Evolutionary conservation across 2,113 vertebrate genomes (phyloP).

Genomic region (Regulus satrapa): DNA sequence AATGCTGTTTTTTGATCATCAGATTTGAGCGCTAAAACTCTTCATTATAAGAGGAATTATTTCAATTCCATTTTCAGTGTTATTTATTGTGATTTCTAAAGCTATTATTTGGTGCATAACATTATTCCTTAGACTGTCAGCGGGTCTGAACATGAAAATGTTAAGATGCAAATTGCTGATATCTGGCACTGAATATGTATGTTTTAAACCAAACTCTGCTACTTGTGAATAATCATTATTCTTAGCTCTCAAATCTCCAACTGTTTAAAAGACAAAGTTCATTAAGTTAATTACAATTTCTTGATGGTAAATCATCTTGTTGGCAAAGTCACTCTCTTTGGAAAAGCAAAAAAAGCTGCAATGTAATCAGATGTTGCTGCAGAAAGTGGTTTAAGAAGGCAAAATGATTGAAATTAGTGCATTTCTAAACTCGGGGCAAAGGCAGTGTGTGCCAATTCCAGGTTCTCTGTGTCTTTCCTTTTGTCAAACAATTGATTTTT

Average conservation of each 20-base stretch:
- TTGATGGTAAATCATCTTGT: slow-evolving; percentile 34
- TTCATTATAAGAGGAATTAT: neutral
- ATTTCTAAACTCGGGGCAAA: neutral
- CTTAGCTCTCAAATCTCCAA: slow-evolving; percentile 39
- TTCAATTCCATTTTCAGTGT: neutral
- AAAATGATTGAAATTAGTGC: neutral
- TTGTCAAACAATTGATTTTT: slow-evolving; percentile 70
- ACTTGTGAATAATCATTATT: slow-evolving; percentile 6
- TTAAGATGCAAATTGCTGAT: slow-evolving; percentile 36
- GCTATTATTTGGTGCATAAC: neutral
- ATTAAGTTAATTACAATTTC: slow-evolving; percentile 68
- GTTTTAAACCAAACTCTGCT: slow-evolving; percentile 42
- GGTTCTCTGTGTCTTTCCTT: slow-evolving; percentile 24
- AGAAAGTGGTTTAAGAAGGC: neutral
- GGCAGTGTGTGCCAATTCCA: neutral
- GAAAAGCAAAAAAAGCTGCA: slow-evolving; percentile 25
- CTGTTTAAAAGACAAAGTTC: slow-evolving; percentile 57
- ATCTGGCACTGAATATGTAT: neutral
- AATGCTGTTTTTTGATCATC: neutral
- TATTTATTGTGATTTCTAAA: slow-evolving; percentile 20
- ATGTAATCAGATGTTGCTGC: slow-evolving; percentile 12
- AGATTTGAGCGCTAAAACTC: neutral
- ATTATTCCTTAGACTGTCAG: neutral
- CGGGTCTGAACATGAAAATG: neutral
- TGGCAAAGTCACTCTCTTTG: slow-evolving; percentile 21